Evolutionary conservation across 53 echinoderm and acorn worm genomes (phyloP).

Genomic region (Echinarachnius parma): DNA sequence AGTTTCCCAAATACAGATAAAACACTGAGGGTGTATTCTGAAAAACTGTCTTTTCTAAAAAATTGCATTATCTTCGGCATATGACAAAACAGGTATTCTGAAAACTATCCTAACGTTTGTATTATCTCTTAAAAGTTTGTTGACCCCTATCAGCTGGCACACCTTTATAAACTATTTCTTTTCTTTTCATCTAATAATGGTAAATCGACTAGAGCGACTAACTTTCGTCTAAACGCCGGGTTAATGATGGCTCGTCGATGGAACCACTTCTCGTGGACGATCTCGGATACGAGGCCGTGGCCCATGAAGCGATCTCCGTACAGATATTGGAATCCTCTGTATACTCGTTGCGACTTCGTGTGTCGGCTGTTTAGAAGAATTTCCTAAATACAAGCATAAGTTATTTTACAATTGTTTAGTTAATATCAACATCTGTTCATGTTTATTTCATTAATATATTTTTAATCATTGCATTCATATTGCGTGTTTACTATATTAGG

Average conservation of each 20-base stretch:
- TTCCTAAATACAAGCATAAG: constrained; percentile 1
- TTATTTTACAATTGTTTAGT: not conserved
- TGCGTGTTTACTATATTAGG: too few relatives aligned
- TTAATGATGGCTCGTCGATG: constrained; percentile 32
- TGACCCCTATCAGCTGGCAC: too few relatives aligned
- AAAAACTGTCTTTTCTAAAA: too few relatives aligned
- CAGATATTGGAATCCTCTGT: constrained; percentile 4
- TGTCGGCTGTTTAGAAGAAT: constrained; percentile 29
- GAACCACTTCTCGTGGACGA: constrained; percentile 39
- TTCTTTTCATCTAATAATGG: too few relatives aligned
- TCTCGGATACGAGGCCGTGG: constrained; percentile 22
- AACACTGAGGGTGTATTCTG: too few relatives aligned
- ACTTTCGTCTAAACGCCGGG: constrained; percentile 31
- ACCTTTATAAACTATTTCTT: too few relatives aligned
- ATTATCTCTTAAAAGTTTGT: too few relatives aligned
- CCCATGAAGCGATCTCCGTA: constrained; percentile 31
- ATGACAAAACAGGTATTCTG: too few relatives aligned
- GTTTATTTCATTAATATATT: not conserved
- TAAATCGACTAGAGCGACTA: too few relatives aligned
- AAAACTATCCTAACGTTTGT: too few relatives aligned
- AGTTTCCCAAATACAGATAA: too few relatives aligned
- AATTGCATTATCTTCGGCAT: too few relatives aligned
- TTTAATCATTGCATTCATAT: not conserved
- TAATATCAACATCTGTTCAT: not conserved
- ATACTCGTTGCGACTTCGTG: constrained; percentile 3